Evolutionary conservation across 2,797 vertebrate genomes (phyloP).

Genomic region (Prunella strophiata): DNA sequence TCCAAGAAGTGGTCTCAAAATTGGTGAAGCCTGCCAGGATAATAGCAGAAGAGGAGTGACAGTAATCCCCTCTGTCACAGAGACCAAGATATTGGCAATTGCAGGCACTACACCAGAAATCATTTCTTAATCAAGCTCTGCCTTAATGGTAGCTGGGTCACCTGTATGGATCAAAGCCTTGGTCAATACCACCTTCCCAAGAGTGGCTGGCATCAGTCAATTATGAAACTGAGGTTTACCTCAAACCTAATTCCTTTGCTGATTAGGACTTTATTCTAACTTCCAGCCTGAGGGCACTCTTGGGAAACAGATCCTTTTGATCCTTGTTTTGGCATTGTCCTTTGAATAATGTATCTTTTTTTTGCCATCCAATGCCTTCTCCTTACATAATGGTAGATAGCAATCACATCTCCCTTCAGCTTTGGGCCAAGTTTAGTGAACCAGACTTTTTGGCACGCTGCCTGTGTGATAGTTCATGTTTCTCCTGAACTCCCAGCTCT

Average conservation of each 20-base stretch:
- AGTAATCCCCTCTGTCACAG: background rate
- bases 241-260: constrained; percentile 14
- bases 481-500: background rate
- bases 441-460: background rate
- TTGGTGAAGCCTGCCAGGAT: constrained; percentile 34
- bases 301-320: background rate
- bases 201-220: background rate
- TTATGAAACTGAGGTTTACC: background rate
- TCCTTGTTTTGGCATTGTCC: constrained; percentile 3
- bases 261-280: background rate
- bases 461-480: background rate
- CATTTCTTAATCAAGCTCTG: background rate
- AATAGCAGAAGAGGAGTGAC: background rate
- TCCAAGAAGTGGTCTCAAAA: constrained; percentile 1
- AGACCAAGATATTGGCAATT: background rate
- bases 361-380: background rate
- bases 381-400: background rate
- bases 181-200: background rate
- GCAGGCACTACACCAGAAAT: background rate
- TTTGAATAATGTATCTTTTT: background rate
- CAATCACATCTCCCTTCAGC: constrained; percentile 24
- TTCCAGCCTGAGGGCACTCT: constrained; percentile 2
- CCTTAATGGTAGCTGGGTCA: background rate
- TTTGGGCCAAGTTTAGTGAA: background rate
- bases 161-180: background rate